Evolutionary conservation across 2,113 vertebrate species (phyloP).

Genomic region (Nanorana parkeri): DNA sequence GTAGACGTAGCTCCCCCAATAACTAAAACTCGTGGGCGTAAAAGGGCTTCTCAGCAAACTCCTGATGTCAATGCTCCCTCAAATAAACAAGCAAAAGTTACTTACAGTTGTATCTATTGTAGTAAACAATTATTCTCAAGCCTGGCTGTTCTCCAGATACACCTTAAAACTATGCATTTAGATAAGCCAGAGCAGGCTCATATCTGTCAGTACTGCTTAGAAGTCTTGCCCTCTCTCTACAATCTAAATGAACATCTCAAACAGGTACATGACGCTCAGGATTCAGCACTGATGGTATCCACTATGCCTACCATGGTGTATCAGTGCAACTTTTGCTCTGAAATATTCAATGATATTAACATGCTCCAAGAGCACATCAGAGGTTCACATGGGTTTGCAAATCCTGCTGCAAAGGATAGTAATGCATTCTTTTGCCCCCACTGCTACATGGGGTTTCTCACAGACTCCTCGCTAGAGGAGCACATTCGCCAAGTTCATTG

Average conservation of each 20-base stretch:
- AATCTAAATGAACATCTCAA: conserved; percentile 97
- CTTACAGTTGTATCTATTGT: conserved; percentile 97
- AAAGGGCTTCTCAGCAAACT: conserved; percentile 87
- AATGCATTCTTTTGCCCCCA: conserved; percentile 99
- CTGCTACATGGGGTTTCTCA: conserved; percentile 98
- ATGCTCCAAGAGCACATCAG: conserved; percentile 97
- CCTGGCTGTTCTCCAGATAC: conserved; percentile 93
- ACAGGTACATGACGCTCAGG: conserved; percentile 92
- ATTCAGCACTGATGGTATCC: conserved; percentile 84
- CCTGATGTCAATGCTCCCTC: conserved; percentile 84
- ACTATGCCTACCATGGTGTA: conserved; percentile 89
- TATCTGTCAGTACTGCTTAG: conserved; percentile 96
- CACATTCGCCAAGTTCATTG: conserved; percentile 96
- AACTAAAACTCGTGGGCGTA: conserved; percentile 91
- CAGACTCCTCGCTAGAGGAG: conserved; percentile 94
- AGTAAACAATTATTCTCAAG: conserved; percentile 96
- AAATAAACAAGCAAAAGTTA: conserved; percentile 89
- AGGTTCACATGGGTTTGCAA: conserved; percentile 92
- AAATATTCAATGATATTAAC: conserved; percentile 92
- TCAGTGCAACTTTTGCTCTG: conserved; percentile 97
- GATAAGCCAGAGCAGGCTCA: conserved; percentile 97
- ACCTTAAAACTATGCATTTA: conserved; percentile 95
- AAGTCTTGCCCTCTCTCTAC: conserved; percentile 94
- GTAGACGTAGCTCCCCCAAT: conserved; percentile 87
- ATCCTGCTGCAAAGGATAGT: conserved; percentile 92